Conservation (phyloP, 2,113 vertebrate species). For the Maccullochella peelii region DNA sequence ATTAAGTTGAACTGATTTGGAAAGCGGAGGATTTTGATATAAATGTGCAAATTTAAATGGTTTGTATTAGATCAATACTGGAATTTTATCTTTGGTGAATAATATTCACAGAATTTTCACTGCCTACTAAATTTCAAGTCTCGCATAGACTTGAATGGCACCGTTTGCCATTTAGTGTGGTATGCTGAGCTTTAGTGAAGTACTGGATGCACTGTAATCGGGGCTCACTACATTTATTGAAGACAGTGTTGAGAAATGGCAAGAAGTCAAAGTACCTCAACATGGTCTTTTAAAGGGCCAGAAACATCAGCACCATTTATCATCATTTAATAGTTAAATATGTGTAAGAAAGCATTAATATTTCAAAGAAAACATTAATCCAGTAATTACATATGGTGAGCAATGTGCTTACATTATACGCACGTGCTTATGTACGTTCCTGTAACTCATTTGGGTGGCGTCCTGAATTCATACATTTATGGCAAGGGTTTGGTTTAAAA, state of each 20-base stretch:
- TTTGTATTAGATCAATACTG: background rate
- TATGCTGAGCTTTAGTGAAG: background rate
- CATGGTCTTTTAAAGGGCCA: background rate
- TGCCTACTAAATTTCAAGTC: background rate
- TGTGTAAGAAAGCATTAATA: slow-evolving; percentile 1
- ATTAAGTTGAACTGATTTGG: background rate
- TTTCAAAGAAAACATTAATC: slow-evolving; percentile 6
- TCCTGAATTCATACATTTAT: background rate
- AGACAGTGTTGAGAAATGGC: background rate
- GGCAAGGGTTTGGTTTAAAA: slow-evolving; percentile 4
- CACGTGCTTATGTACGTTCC: background rate
- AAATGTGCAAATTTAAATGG: background rate
- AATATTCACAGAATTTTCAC: background rate
- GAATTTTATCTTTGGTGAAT: background rate
- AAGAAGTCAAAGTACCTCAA: background rate
- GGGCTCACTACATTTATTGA: background rate
- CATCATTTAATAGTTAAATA: slow-evolving; percentile 4
- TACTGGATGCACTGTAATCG: background rate
- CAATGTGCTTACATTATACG: background rate
- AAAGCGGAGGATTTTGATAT: background rate
- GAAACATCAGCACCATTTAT: background rate
- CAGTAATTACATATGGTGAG: background rate
- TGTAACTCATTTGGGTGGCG: background rate
- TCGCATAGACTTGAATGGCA: background rate
- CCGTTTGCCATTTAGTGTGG: background rate